Conservation (phyloP, 2,797 vertebrate genomes). For the Crenichthys baileyi region DNA sequence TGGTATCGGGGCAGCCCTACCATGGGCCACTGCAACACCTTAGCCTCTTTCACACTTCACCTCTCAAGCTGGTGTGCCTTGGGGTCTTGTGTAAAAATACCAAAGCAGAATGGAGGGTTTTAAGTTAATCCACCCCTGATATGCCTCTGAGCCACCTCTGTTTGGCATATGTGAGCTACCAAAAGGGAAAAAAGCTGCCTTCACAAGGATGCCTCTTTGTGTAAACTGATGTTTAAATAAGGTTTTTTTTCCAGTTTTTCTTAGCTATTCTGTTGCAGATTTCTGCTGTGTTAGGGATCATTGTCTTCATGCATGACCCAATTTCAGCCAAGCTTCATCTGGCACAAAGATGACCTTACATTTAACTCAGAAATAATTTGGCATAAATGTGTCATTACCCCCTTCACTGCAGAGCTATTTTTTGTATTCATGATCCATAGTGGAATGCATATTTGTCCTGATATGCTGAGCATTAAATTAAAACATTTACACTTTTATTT, state of each 20-base stretch:
- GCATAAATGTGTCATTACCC: not conserved
- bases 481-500: not conserved
- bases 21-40: constrained; percentile 1
- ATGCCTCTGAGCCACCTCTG: not conserved
- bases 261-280: not conserved
- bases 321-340: not conserved
- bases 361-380: not conserved
- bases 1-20: not conserved
- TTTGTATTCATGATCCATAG: not conserved
- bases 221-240: not conserved
- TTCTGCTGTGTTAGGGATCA: constrained; percentile 2
- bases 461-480: not conserved
- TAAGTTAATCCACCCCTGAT: constrained; percentile 2
- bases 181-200: not conserved
- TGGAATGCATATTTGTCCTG: not conserved
- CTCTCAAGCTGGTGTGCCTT: not conserved
- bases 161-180: not conserved
- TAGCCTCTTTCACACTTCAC: constrained; percentile 3
- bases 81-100: not conserved
- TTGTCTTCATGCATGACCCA: not conserved
- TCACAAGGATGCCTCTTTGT: not conserved
- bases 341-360: not conserved
- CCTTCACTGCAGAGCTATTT: not conserved
- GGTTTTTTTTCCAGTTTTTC: not conserved
- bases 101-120: not conserved